phyloP scores from a whole-genome alignment of 2,888 invertebrate genomes.

The Hydrotaea diabolus region DNA sequence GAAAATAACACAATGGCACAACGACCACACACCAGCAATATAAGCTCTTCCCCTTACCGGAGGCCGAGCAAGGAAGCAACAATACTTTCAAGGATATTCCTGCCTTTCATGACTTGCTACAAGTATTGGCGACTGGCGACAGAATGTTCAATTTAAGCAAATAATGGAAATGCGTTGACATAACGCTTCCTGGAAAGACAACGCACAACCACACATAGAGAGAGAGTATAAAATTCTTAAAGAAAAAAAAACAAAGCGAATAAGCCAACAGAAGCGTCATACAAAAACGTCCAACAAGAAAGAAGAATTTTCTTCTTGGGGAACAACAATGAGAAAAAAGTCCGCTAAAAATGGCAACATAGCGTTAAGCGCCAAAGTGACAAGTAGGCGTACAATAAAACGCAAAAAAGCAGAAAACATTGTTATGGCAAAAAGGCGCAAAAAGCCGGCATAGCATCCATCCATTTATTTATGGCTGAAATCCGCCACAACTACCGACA shows the following conservation, averaged over 20 bases:
- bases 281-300: not conserved
- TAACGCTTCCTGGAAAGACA: constrained; percentile 2
- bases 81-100: constrained; percentile 8
- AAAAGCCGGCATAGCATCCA: not conserved
- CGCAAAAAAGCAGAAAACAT: not conserved
- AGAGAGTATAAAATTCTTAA: no score
- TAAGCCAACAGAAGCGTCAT: not conserved
- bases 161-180: constrained; percentile 48
- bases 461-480: not conserved
- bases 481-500: not conserved
- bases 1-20: constrained; percentile 69
- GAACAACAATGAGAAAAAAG: not conserved
- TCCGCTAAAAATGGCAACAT: not conserved
- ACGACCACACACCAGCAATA: constrained; percentile 14
- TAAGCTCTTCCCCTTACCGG: not conserved
- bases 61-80: not conserved
- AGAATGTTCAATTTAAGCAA: constrained; percentile 48
- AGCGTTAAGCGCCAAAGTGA: not conserved
- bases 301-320: not conserved
- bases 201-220: not conserved
- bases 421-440: not conserved
- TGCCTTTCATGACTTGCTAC: not conserved
- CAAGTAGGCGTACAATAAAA: constrained; percentile 1
- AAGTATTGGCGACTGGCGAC: not conserved
- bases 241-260: not conserved